These are phyloP conservation scores for Kuschelorhynchus macadamiae DNA, from an alignment of 2,888 invertebrate genomes.

Conservation along the genomic window DNA sequence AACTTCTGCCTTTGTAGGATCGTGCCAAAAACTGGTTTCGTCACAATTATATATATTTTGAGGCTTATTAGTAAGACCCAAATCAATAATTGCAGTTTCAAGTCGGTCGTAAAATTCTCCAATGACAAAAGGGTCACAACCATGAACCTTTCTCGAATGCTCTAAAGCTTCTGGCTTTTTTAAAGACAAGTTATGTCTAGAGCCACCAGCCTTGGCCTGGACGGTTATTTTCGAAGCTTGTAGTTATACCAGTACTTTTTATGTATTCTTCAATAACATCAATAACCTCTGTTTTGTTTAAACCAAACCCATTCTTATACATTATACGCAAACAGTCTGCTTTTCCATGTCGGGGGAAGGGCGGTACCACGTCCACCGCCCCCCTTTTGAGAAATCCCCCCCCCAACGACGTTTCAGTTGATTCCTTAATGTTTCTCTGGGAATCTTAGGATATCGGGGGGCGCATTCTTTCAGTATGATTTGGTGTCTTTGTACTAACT, in stretches of 20 bases:
- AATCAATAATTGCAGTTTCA: background rate
- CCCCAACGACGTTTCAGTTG: background rate
- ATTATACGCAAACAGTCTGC: no score
- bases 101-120: background rate
- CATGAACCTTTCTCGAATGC: conserved; percentile 1
- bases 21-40: conserved; percentile 3
- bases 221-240: no score
- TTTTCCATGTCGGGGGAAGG: no score
- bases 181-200: conserved; percentile 8
- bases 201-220: no score
- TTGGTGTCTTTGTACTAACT: background rate
- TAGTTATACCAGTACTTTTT: no score
- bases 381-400: background rate
- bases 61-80: background rate
- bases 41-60: background rate
- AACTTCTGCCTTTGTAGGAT: conserved; percentile 3
- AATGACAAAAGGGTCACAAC: conserved; percentile 4
- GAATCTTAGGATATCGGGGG: background rate
- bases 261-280: no score
- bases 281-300: background rate
- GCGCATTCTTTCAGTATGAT: background rate
- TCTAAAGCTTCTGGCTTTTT: conserved; percentile 7
- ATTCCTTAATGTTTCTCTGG: conserved; percentile 4
- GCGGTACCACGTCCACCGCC: no score
- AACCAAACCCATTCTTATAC: no score